phyloP scores from a whole-genome alignment of 2,113 vertebrate species.

The Rhizomys pruinosus region DNA sequence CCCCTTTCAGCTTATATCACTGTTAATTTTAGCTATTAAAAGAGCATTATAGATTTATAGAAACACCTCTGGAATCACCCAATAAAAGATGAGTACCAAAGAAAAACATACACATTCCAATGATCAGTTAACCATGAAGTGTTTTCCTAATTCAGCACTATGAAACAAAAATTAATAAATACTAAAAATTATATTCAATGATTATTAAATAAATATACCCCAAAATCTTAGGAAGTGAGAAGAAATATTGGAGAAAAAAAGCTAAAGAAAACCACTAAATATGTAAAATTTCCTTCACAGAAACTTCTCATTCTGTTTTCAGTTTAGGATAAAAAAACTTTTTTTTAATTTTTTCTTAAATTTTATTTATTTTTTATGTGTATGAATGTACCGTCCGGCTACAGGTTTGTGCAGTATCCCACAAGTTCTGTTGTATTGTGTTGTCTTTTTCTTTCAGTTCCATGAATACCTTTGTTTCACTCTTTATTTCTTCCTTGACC shows the following conservation, averaged over 20 bases:
- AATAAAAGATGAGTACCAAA: neutral
- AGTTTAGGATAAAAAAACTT: neutral
- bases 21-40: neutral
- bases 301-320: neutral
- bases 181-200: fast-evolving
- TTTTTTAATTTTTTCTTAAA: too few relatives aligned
- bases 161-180: too few relatives aligned
- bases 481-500: too few relatives aligned
- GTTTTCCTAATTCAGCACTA: neutral
- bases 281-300: neutral
- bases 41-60: too few relatives aligned
- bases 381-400: too few relatives aligned
- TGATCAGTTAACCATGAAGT: neutral
- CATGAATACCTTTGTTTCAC: too few relatives aligned
- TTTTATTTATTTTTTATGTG: too few relatives aligned
- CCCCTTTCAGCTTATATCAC: neutral
- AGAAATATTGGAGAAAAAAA: neutral
- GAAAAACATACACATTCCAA: neutral
- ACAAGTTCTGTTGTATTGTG: too few relatives aligned
- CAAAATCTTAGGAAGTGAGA: neutral
- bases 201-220: neutral
- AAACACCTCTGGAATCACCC: too few relatives aligned
- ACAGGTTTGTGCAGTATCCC: too few relatives aligned
- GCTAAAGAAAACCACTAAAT: too few relatives aligned
- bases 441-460: too few relatives aligned